A percentile compares a stretch with the other conserved stretches of the same genome.
Conservation (phyloP, 2,797 vertebrate genomes). For the Ctenochaetus hawaiiensis region DNA sequence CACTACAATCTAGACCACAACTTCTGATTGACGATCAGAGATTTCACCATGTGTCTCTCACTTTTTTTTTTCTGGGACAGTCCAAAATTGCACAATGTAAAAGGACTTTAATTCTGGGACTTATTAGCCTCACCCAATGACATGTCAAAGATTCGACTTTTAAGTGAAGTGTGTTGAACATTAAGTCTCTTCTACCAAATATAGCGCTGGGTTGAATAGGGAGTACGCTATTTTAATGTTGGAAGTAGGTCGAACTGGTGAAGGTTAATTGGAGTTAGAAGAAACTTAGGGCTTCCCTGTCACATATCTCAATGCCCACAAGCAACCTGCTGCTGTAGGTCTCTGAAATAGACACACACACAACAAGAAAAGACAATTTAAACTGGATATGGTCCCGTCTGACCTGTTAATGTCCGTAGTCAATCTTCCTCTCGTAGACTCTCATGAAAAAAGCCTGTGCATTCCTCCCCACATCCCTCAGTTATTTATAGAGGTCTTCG, state of each 20-base stretch:
- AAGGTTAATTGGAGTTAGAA: conserved; percentile 78
- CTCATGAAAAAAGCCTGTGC: conserved; percentile 28
- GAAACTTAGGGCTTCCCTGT: conserved; percentile 50
- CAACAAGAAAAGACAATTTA: conserved; percentile 19
- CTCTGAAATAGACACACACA: conserved; percentile 26
- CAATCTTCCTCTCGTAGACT: conserved; percentile 34
- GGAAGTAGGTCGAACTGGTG: conserved; percentile 73
- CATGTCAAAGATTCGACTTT: conserved; percentile 28
- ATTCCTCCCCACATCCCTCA: conserved; percentile 60
- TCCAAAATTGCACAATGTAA: not conserved
- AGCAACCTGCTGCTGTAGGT: conserved; percentile 38
- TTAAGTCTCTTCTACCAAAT: conserved; percentile 47
- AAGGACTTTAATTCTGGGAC: not conserved
- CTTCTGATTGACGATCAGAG: not conserved
- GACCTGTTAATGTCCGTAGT: conserved; percentile 49
- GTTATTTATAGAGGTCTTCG: conserved; percentile 78
- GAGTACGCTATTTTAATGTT: conserved; percentile 71
- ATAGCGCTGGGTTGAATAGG: conserved; percentile 54
- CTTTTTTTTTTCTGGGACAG: not conserved
- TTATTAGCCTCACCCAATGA: not conserved
- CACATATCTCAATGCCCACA: conserved; percentile 48
- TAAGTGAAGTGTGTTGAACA: conserved; percentile 27
- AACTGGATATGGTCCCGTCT: conserved; percentile 41
- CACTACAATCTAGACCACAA: not conserved
- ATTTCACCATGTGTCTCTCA: not conserved